Evolutionary conservation across 2,113 vertebrate species (phyloP), one percentile per base, ranked within the genome.

Genomic region (human): DNA sequence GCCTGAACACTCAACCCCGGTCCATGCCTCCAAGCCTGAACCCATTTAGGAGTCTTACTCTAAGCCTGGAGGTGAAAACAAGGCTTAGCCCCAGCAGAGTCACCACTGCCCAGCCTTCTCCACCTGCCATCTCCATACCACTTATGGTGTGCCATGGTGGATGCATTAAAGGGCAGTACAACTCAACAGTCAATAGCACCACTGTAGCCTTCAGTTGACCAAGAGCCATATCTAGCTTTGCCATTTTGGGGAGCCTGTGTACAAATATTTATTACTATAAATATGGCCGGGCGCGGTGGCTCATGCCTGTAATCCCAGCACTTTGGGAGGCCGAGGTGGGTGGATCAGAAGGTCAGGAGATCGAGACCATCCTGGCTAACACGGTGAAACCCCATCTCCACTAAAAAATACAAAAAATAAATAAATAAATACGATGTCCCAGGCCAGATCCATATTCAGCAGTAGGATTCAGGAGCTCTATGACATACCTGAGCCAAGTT

Each of bases 401-500:
- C 45, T 45, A 45, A 45, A 45, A 45, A 45, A 45, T 9, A 45
- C 45, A 45, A 45, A 45, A 45, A 45, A 45, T 45, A 45, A 45
- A 45, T 45, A 45, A 45, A 45, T 13, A 64, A 64, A 30, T 30
- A 64, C 61, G 5, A 64, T 64, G 61, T 30, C 61, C 61, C 27
- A 30, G 27, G 27, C 61, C 61, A 64, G 61, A 30, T 6, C 61
- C 12, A 30, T 64, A 64, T 30, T 64, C 61, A 64, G 61, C 61
- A 64, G 61, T 64, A 64, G 61, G 27, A 30, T 64, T 30, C 2
- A 6, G 72, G 48, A 76, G 13, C 9, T 87, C 55, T 73, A 13
- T 57, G 94, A 78, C 80, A 30, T 30, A 64, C 52, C 50, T 91
- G 50, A 97, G 43, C 66, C 70, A 76, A 61, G 50, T 45, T 5